A percentile compares a stretch with the other conserved stretches of the same genome.
Conservation (phyloP, 2,113 vertebrate genomes). For the Heterocephalus glaber region DNA sequence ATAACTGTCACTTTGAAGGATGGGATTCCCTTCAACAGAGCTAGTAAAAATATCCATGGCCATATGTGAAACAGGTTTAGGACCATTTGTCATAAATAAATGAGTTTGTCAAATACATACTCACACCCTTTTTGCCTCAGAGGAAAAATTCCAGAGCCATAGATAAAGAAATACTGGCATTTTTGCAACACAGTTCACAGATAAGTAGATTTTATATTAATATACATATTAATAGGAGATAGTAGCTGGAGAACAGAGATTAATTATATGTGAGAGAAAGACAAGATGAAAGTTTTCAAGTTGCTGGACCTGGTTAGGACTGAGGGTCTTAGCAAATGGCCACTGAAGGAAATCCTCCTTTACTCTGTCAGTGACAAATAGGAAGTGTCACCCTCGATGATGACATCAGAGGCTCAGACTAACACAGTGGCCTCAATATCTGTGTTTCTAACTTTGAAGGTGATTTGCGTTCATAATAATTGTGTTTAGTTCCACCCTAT, state of each 20-base stretch:
- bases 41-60: constrained; percentile 64
- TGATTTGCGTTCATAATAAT: background rate
- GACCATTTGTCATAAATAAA: constrained; percentile 68
- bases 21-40: constrained; percentile 64
- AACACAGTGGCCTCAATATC: accelerated
- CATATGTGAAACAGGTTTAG: constrained; percentile 66
- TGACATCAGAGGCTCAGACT: background rate
- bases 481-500: background rate
- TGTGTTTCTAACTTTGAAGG: background rate
- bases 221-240: background rate
- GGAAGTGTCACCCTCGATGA: background rate
- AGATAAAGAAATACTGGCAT: constrained; percentile 22
- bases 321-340: background rate
- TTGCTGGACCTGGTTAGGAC: background rate
- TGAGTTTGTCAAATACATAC: constrained; percentile 63
- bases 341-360: background rate
- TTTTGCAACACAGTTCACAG: background rate
- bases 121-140: background rate
- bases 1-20: constrained; percentile 72
- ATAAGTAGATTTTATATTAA: background rate
- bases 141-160: constrained; percentile 35
- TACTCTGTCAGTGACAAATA: background rate
- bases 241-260: background rate
- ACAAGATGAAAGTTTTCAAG: background rate
- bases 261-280: background rate